Evolutionary conservation across 2,113 vertebrate genomes (phyloP), one percentile per base, ranked within the genome.

Genomic region (Otis tarda): DNA sequence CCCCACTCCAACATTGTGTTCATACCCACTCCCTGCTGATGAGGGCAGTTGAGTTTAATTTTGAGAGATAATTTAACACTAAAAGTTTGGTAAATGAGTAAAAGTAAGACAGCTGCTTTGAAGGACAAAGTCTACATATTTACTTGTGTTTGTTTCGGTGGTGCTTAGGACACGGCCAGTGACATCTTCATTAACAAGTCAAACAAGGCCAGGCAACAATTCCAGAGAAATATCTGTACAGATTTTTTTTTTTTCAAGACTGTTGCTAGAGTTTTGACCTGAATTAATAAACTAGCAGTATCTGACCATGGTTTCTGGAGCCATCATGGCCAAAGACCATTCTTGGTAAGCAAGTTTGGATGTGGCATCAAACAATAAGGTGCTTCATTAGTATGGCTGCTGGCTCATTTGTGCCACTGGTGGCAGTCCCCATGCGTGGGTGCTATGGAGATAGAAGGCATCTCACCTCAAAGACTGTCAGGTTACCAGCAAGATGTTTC

Each of bases 11-110:
- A 10, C 18, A 35, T 25, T 23, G 5, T 30, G 15, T 6, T 80
- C 10, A 5, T 55, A 5, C 27, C 28, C 0, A 0, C 14, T 15
- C 30, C 24, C 2, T 0, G 2, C 8, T 49, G 14, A 57, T 56
- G 11, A 0, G 0, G 1, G 1, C 3, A 27, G 17, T 2, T 4
- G 2, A 61, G 16, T 55, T 82, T 45, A 10, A 24, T 65, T 56
- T 74, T 78, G 9, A 14, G 4, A 65, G 6, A 2, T 83, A 31
- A 83, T 69, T 60, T 18, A 49, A 22, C 12, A 12, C 39, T 28
- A 25, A 67, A 47, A 71, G 17, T 21, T 21, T 31, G 4, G 5
- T 60, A 68, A 37, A 37, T 18, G 13, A 35, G 33, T 56, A 56
- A 65, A 70, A 77, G 12, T 5, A 7, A 75, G 13, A 49, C 45